phyloP scores from a whole-genome alignment of 1,140 invertebrate genomes.

The Drosophila auraria region DNA sequence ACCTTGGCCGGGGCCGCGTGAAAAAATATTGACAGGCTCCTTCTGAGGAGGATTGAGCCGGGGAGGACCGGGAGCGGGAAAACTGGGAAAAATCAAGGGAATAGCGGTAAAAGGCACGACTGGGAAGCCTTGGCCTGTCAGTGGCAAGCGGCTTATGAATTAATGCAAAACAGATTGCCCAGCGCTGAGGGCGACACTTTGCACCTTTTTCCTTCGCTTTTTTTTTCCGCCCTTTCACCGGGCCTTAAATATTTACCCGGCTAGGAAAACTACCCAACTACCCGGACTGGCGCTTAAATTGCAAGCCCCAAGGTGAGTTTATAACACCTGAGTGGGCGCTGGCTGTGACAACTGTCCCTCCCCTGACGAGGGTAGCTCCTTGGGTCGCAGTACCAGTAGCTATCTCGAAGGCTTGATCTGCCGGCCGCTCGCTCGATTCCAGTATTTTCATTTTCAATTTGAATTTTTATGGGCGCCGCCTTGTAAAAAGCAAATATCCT shows the following conservation, averaged over 20 bases:
- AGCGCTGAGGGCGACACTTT: slow-evolving; percentile 77
- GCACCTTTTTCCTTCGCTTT: slow-evolving; percentile 61
- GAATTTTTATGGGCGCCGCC: slow-evolving; percentile 69
- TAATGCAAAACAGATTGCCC: slow-evolving; percentile 81
- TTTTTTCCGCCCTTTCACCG: background rate
- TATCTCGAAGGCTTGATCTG: slow-evolving; percentile 63
- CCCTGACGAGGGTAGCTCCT: slow-evolving; percentile 66
- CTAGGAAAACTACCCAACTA: slow-evolving; percentile 57
- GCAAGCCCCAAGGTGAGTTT: slow-evolving; percentile 54
- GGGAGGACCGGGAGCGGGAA: background rate
- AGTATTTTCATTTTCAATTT: slow-evolving; percentile 77
- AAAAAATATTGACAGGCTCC: slow-evolving; percentile 51
- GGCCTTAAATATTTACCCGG: slow-evolving; percentile 74
- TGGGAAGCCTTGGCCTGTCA: slow-evolving; percentile 47
- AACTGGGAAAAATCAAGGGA: slow-evolving; percentile 27
- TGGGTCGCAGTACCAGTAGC: slow-evolving; percentile 5
- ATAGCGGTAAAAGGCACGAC: slow-evolving; percentile 7
- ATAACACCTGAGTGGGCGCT: slow-evolving; percentile 63
- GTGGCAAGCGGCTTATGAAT: slow-evolving; percentile 76
- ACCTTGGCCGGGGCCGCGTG: slow-evolving; percentile 6
- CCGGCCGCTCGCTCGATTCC: slow-evolving; percentile 55
- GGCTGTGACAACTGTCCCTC: slow-evolving; percentile 50
- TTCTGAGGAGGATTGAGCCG: slow-evolving; percentile 11
- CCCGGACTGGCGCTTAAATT: slow-evolving; percentile 59
- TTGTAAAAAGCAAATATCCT: slow-evolving; percentile 82